These are phyloP conservation scores for Ammospiza nelsoni DNA, from an alignment of 2,113 vertebrate species.

Conservation along the genomic window DNA sequence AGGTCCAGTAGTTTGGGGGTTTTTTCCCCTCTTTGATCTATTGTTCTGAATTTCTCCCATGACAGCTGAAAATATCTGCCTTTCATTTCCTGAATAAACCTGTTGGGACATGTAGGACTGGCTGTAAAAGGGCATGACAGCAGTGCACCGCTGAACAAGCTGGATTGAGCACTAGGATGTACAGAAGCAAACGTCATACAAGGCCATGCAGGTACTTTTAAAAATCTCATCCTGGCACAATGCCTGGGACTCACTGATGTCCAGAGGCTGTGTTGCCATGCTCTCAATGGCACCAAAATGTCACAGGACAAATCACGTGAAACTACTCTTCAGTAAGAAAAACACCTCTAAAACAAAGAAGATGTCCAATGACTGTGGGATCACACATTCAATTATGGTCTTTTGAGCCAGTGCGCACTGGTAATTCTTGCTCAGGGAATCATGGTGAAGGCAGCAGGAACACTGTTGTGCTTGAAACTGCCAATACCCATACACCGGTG, in stretches of 20 bases:
- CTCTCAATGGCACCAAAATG: background rate
- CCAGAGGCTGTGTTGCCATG: background rate
- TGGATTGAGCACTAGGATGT: background rate
- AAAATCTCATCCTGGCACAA: background rate
- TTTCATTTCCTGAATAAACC: background rate
- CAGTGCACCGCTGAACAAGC: background rate
- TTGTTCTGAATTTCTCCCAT: background rate
- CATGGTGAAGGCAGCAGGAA: background rate
- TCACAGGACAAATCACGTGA: background rate
- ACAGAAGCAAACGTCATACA: background rate
- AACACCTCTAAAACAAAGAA: background rate
- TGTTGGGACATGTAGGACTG: background rate
- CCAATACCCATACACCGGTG: background rate
- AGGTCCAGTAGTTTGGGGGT: background rate
- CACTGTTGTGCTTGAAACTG: background rate
- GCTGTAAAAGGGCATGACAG: background rate
- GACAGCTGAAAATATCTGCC: background rate
- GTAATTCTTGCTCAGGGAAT: background rate
- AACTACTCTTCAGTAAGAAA: background rate
- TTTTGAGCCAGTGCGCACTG: background rate
- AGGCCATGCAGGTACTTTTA: background rate
- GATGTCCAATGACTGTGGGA: background rate
- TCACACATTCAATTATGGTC: background rate
- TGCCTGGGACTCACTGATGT: background rate
- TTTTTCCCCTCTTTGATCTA: rapidly evolving